A percentile compares a stretch with the other conserved stretches of the same genome.
phyloP scores from a whole-genome alignment of 2,113 vertebrate species.

The Artemisiospiza belli region DNA sequence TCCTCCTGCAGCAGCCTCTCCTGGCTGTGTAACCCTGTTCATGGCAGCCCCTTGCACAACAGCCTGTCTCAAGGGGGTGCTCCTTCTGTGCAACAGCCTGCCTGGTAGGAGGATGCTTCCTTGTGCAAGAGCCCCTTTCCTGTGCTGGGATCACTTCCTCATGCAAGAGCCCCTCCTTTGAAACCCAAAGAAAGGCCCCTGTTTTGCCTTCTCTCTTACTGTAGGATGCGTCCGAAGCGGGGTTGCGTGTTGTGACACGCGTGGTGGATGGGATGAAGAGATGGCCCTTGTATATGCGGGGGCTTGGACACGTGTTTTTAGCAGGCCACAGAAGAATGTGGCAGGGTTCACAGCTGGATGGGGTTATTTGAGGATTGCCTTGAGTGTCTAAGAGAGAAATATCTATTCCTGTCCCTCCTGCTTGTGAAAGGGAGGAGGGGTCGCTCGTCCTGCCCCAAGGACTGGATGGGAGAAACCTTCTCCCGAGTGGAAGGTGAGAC shows the following conservation, averaged over 20 bases:
- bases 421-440: slow-evolving; percentile 42
- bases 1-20: slow-evolving; percentile 62
- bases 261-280: slow-evolving; percentile 60
- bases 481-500: slow-evolving; percentile 30
- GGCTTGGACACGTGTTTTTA: slow-evolving; percentile 46
- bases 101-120: slow-evolving; percentile 60
- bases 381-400: slow-evolving; percentile 61
- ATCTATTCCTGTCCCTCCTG: slow-evolving; percentile 33
- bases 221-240: slow-evolving; percentile 22
- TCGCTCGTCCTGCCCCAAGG: slow-evolving; percentile 26
- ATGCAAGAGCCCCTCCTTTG: slow-evolving; percentile 50
- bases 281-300: not conserved
- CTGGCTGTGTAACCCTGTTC: slow-evolving; percentile 64
- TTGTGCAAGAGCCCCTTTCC: slow-evolving; percentile 59
- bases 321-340: slow-evolving; percentile 20
- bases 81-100: slow-evolving; percentile 61
- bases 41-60: slow-evolving; percentile 59
- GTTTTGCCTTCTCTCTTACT: slow-evolving; percentile 57
- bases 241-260: slow-evolving; percentile 28
- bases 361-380: slow-evolving; percentile 48
- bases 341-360: slow-evolving; percentile 36
- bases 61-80: slow-evolving; percentile 58
- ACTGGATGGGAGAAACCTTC: slow-evolving; percentile 39
- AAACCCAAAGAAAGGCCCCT: slow-evolving; percentile 59
- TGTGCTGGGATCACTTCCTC: slow-evolving; percentile 59